Conservation (phyloP, 2,113 vertebrate genomes). For the Elephas maximus region DNA sequence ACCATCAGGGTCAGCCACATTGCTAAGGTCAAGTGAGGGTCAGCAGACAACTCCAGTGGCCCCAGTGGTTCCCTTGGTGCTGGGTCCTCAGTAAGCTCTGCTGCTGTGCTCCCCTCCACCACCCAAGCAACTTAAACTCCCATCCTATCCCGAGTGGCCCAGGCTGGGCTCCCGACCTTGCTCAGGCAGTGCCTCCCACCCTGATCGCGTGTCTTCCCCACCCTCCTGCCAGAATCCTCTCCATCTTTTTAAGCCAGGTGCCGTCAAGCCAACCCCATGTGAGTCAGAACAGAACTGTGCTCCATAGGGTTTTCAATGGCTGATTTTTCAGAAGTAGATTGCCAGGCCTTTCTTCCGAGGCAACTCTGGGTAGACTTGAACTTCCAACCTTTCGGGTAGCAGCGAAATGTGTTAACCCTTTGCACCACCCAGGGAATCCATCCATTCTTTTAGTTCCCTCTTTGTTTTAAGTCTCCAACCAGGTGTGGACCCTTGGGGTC, state of each 20-base stretch:
- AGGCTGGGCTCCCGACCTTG: neutral
- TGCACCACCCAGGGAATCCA: neutral
- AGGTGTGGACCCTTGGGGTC: neutral
- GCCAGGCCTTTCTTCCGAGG: neutral
- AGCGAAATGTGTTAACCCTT: neutral
- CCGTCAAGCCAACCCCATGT: neutral
- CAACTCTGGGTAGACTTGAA: neutral
- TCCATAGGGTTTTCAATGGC: neutral
- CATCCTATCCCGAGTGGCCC: neutral
- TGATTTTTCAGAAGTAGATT: neutral
- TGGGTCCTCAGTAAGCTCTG: neutral
- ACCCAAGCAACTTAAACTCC: neutral
- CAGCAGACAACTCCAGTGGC: neutral
- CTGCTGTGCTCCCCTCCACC: neutral
- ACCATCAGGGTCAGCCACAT: neutral
- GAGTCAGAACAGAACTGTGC: neutral
- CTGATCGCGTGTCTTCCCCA: neutral
- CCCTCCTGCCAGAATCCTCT: rapidly evolving
- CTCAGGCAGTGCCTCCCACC: neutral
- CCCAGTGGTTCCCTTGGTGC: neutral
- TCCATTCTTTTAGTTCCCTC: neutral
- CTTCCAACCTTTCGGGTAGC: neutral
- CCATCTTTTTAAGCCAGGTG: neutral
- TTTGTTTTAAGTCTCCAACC: neutral
- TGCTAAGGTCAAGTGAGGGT: neutral